Evolutionary conservation across 2,113 vertebrate species (phyloP), one percentile per base, ranked within the genome.

Genomic region (Diglossa brunneiventris): DNA sequence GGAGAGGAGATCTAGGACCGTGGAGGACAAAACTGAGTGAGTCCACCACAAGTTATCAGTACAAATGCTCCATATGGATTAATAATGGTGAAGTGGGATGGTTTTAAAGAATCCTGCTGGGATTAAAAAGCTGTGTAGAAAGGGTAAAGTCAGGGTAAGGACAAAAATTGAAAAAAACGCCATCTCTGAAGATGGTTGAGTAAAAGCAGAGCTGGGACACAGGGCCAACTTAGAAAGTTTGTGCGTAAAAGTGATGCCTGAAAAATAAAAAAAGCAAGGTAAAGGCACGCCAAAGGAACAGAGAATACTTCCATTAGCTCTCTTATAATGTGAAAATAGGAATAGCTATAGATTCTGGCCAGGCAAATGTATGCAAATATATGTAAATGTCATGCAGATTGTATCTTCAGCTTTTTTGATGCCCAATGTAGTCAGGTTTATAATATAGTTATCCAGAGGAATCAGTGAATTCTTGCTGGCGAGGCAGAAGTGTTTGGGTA

Each of bases 321-420:
- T 91, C 85, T 89, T 92, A 88, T 86, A 95, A 94, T 93, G 85
- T 95, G 80, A 88, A 94, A 97, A 93, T 96, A 8, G 6, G 84
- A 96, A 97, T 56, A 79, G 83, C 83, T 94, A 41, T 59, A 91
- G 91, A 92, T 97, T 86, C 84, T 96, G 93, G 39, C 42, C 79
- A 77, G 39, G 70, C 30, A 93, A 69, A 80, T 96, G 15, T 86
- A 97, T 97, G 94, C 86, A 96, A 96, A 97, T 95, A 9, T 88
- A 95, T 97, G 96, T 76, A 97, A 97, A 97, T 96, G 6, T 81
- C n/a, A 97, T 97, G 95, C 94, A 96, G 96, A 96, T 97, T 79
- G 46, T 96, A 97, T 97, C 97, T 96, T 86, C 81, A 96, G 82
- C 81, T 91, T 96, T 97, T 97, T 95, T 95, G 95, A 97, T 96